These are phyloP conservation scores for Cyclina sinensis DNA, from an alignment of 1,140 invertebrate species.

Conservation along the genomic window DNA sequence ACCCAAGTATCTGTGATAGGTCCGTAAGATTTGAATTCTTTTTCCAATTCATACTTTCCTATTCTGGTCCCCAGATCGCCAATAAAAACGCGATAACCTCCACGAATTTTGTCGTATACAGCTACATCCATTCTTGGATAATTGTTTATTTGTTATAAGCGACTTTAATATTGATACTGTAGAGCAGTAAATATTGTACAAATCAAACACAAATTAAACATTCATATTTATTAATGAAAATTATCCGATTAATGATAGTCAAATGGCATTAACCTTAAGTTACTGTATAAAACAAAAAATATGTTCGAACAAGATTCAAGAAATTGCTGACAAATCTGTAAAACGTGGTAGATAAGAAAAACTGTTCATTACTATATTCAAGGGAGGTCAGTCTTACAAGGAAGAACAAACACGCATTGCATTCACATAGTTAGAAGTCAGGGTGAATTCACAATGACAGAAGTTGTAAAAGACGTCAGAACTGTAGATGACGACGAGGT, in stretches of 20 bases:
- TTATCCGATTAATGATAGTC: too few relatives aligned
- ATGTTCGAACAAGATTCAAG: too few relatives aligned
- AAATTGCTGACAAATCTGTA: too few relatives aligned
- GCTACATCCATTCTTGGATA: conserved; percentile 71
- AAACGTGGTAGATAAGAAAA: too few relatives aligned
- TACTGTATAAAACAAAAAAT: too few relatives aligned
- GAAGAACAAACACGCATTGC: neutral
- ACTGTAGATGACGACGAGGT: conserved; percentile 50
- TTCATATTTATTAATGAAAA: too few relatives aligned
- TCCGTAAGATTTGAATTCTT: conserved; percentile 77
- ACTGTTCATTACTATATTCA: conserved; percentile 24
- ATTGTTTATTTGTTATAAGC: conserved; percentile 17
- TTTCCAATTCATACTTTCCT: conserved; percentile 77
- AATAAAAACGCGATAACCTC: conserved; percentile 80
- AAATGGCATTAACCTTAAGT: too few relatives aligned
- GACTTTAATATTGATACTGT: neutral
- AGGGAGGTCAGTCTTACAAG: neutral
- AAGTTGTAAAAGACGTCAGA: neutral
- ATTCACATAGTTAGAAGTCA: too few relatives aligned
- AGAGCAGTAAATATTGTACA: neutral
- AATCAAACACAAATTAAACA: neutral
- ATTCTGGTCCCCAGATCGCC: conserved; percentile 78
- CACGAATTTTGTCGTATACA: conserved; percentile 72
- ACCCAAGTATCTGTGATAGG: conserved; percentile 79
- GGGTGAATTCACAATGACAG: conserved; percentile 15